Conservation (phyloP, 2,888 invertebrate genomes). For the Nemoura dubitans region DNA sequence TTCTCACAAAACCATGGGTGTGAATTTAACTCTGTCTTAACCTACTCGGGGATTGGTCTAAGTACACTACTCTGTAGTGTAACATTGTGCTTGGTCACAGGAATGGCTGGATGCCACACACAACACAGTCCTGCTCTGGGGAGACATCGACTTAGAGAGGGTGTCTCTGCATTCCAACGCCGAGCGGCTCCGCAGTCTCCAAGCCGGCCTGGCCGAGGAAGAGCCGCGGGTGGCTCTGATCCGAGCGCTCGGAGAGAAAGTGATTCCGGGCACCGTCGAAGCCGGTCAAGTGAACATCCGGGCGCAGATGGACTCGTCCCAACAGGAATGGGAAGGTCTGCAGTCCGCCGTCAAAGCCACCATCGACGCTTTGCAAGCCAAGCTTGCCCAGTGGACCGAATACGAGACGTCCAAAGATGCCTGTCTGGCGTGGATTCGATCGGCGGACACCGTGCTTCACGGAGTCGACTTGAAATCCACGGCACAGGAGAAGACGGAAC, state of each 20-base stretch:
- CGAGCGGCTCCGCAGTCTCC: constrained; percentile 83
- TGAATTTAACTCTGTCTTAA: too few species aligned
- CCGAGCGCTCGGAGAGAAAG: constrained; percentile 85
- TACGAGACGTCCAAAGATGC: constrained; percentile 88
- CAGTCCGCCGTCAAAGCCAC: constrained; percentile 79
- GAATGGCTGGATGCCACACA: constrained; percentile 89
- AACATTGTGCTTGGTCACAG: too few species aligned
- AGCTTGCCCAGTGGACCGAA: constrained; percentile 90
- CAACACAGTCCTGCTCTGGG: constrained; percentile 78
- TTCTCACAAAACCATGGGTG: too few species aligned
- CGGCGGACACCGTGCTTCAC: constrained; percentile 87
- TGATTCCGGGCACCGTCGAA: constrained; percentile 85
- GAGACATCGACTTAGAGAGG: constrained; percentile 83
- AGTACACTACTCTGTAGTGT: too few species aligned
- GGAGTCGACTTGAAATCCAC: constrained; percentile 87
- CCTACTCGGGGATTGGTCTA: too few species aligned
- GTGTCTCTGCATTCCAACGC: constrained; percentile 87
- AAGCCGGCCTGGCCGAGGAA: constrained; percentile 84
- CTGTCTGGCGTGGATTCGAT: constrained; percentile 86
- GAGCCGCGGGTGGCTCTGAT: constrained; percentile 84
- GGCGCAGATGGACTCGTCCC: constrained; percentile 85
- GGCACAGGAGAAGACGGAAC: constrained; percentile 83
- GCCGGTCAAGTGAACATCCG: constrained; percentile 86
- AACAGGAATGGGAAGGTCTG: constrained; percentile 89
- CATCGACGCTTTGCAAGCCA: constrained; percentile 81